phyloP scores from a whole-genome alignment of 2,113 vertebrate genomes.

The Hemiscyllium ocellatum region DNA sequence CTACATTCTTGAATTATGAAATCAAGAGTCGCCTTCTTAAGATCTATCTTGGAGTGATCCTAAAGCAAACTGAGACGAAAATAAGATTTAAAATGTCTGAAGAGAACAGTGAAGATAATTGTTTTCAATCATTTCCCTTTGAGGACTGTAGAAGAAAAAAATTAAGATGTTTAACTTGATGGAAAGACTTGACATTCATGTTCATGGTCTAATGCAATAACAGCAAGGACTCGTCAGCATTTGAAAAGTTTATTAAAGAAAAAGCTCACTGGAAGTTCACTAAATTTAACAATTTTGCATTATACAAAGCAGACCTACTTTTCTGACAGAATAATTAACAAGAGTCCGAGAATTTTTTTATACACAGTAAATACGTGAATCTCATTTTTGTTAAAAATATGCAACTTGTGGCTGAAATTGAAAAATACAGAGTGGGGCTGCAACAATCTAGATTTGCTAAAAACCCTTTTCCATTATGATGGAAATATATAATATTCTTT shows the following conservation, averaged over 20 bases:
- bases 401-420: constrained; percentile 78
- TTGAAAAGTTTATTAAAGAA: constrained; percentile 63
- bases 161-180: not conserved
- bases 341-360: constrained; percentile 52
- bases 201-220: not conserved
- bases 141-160: not conserved
- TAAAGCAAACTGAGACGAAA: not conserved
- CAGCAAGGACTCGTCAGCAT: constrained; percentile 37
- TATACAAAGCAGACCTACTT: constrained; percentile 68
- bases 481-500: constrained; percentile 99
- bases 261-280: constrained; percentile 78
- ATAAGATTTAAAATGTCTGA: not conserved
- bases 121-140: not conserved
- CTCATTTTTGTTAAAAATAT: constrained; percentile 76
- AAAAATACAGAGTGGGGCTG: constrained; percentile 79
- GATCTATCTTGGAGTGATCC: not conserved
- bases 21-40: not conserved
- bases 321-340: constrained; percentile 77
- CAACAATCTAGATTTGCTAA: constrained; percentile 78
- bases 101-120: not conserved
- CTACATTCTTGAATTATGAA: not conserved
- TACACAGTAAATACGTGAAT: constrained; percentile 82
- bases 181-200: not conserved
- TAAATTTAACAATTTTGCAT: constrained; percentile 80
- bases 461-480: constrained; percentile 87